These are phyloP conservation scores for Ecliptopera silaceata DNA, from an alignment of 2,888 invertebrate genomes.

Conservation along the genomic window DNA sequence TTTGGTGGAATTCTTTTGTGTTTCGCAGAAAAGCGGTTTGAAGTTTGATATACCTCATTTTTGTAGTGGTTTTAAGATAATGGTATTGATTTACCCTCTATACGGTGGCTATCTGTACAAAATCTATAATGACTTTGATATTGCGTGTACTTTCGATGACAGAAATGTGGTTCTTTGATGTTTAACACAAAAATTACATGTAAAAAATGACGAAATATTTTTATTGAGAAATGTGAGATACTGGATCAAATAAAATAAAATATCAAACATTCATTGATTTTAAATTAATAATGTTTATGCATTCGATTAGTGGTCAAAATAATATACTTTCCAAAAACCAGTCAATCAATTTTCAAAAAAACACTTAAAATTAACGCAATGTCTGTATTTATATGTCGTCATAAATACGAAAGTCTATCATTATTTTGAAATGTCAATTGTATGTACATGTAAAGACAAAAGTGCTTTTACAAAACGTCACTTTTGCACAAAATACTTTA, in stretches of 20 bases:
- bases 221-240: too few relatives aligned
- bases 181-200: too few relatives aligned
- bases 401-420: slow-evolving; percentile 14
- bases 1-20: slow-evolving; percentile 14
- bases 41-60: slow-evolving; percentile 71
- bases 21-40: slow-evolving; percentile 61
- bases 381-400: slow-evolving; percentile 5
- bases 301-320: neutral
- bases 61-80: slow-evolving; percentile 80
- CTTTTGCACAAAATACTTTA: too few relatives aligned
- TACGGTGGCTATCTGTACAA: slow-evolving; percentile 57
- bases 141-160: slow-evolving; percentile 23
- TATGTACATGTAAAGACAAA: slow-evolving; percentile 14
- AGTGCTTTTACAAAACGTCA: slow-evolving; percentile 1
- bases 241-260: too few relatives aligned
- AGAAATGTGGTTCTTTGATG: too few relatives aligned
- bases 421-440: slow-evolving; percentile 22
- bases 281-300: too few relatives aligned
- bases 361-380: neutral
- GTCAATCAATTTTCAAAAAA: neutral
- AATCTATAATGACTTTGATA: slow-evolving; percentile 57
- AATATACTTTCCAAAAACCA: neutral
- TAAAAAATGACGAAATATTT: too few relatives aligned
- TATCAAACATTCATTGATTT: too few relatives aligned
- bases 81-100: slow-evolving; percentile 78